Percentiles rank a stretch among this genome's conserved stretches.
These are phyloP conservation scores for Philaenus spumarius DNA, from an alignment of 1,140 invertebrate genomes.

Conservation along the genomic window DNA sequence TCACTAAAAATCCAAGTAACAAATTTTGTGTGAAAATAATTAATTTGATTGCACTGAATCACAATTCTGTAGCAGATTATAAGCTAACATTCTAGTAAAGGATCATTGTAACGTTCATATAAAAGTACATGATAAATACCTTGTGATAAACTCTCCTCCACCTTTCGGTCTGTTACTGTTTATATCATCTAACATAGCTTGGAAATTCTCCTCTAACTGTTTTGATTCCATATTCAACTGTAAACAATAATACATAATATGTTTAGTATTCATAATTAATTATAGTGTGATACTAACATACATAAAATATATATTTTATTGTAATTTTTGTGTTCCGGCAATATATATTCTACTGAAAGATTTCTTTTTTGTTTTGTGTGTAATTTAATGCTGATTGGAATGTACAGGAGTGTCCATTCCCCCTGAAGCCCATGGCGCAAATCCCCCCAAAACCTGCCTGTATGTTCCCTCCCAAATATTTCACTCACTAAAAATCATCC, in stretches of 20 bases:
- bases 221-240: conserved; percentile 62
- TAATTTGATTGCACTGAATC: too few species aligned
- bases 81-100: too few species aligned
- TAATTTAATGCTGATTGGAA: not conserved
- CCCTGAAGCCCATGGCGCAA: too few species aligned
- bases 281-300: not conserved
- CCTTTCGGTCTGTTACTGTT: conserved; percentile 51
- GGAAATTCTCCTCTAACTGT: conserved; percentile 64
- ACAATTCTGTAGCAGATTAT: too few species aligned
- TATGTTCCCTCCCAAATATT: too few species aligned
- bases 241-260: conserved; percentile 33
- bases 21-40: too few species aligned
- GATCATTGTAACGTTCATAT: too few species aligned
- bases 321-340: not conserved
- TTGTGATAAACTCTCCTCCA: conserved; percentile 56
- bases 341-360: not conserved
- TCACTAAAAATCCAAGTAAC: too few species aligned
- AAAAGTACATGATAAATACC: conserved; percentile 48
- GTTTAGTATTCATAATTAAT: conserved; percentile 6
- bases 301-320: not conserved
- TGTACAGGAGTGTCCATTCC: too few species aligned
- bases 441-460: too few species aligned
- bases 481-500: too few species aligned
- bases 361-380: not conserved
- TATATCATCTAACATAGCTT: conserved; percentile 53